Evolutionary conservation across 2,797 vertebrate species (phyloP).

Genomic region (Chelonia mydas): DNA sequence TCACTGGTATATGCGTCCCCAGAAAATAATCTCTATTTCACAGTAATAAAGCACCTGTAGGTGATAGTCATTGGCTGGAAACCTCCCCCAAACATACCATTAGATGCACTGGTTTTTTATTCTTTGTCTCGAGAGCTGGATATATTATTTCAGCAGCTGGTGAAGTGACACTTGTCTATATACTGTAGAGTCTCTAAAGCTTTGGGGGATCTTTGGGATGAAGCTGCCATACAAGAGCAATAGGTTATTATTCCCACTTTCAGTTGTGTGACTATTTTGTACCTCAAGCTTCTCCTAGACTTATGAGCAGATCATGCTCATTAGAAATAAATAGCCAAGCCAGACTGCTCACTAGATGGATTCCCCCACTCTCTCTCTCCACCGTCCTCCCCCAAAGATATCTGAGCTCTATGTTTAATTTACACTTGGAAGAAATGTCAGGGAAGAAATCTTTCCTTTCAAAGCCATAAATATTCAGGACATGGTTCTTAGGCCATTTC

Average conservation of each 20-base stretch:
- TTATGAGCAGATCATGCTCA: neutral
- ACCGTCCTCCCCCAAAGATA: neutral
- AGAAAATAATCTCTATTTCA: too few species aligned
- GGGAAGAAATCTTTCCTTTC: neutral
- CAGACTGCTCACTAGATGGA: neutral
- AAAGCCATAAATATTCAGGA: neutral
- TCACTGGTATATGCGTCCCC: neutral
- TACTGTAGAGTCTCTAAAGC: neutral
- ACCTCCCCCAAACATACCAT: neutral
- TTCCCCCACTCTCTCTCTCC: neutral
- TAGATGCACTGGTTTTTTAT: neutral
- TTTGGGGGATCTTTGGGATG: neutral
- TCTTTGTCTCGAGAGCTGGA: neutral
- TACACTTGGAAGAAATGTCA: neutral
- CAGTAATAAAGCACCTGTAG: neutral
- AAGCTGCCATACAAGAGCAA: neutral
- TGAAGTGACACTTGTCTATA: neutral
- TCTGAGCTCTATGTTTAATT: neutral
- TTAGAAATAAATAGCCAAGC: neutral
- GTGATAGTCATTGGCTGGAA: neutral
- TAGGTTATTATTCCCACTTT: neutral
- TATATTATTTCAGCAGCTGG: neutral
- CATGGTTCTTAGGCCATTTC: neutral
- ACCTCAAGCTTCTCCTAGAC: neutral
- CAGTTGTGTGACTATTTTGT: neutral